Percentiles rank a stretch among this genome's conserved stretches.
phyloP scores from a whole-genome alignment of 1,140 invertebrate genomes.

The Panagrolaimus sp. region DNA sequence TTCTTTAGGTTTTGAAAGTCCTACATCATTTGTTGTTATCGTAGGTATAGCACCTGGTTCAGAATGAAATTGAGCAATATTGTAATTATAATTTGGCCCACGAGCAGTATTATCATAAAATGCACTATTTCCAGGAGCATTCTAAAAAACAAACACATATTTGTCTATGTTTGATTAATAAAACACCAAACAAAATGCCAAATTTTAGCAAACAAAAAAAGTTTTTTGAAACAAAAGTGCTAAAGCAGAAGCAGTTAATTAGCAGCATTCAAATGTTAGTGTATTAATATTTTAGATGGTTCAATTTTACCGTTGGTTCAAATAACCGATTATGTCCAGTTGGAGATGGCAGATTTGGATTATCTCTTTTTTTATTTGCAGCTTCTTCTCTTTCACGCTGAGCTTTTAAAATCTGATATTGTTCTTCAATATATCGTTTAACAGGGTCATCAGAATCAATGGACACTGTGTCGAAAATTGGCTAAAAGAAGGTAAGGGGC shows the following conservation, averaged over 20 bases:
- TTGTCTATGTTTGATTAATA: no score
- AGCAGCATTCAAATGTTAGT: no score
- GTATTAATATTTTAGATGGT: no score
- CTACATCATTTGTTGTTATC: not conserved
- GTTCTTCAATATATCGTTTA: slow-evolving; percentile 7
- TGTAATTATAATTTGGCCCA: not conserved
- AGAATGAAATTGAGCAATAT: slow-evolving; percentile 8
- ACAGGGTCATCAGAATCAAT: slow-evolving; percentile 1
- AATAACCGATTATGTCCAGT: slow-evolving; percentile 6
- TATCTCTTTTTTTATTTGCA: not conserved
- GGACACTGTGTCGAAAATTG: not conserved
- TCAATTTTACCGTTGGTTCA: slow-evolving; percentile 2
- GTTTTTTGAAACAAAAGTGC: no score
- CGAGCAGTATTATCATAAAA: not conserved
- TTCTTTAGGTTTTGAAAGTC: not conserved
- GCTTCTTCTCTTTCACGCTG: slow-evolving; percentile 10
- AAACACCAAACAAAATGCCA: no score
- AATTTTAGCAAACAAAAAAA: no score
- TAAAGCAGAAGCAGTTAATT: no score
- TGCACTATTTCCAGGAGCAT: not conserved
- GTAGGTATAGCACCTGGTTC: not conserved
- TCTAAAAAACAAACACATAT: not conserved
- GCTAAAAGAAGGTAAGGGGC: slow-evolving; percentile 7
- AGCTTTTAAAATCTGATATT: slow-evolving; percentile 7
- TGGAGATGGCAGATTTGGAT: not conserved